phyloP scores from a whole-genome alignment of 53 echinoderm and acorn worm species.

The Holothuria leucospilota region DNA sequence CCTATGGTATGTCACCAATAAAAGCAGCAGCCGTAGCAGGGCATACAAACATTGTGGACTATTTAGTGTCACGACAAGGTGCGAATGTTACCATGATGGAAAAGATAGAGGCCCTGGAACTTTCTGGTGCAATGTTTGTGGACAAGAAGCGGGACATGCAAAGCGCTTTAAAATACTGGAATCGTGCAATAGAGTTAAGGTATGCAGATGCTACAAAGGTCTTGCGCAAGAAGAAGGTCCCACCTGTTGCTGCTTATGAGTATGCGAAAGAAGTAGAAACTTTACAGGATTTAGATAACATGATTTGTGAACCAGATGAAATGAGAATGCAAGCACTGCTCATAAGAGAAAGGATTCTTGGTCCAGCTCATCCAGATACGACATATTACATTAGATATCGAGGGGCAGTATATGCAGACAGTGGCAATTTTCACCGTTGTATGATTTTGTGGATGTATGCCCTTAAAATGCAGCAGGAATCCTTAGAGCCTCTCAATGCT shows the following conservation, averaged over 20 bases:
- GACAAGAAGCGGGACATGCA: conserved; percentile 98
- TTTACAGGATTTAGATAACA: conserved; percentile 78
- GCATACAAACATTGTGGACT: conserved; percentile 93
- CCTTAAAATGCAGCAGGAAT: conserved; percentile 93
- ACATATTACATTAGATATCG: conserved; percentile 97
- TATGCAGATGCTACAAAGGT: conserved; percentile 72
- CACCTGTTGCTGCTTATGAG: conserved; percentile 85
- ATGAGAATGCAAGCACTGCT: conserved; percentile 99
- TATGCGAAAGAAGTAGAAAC: conserved; percentile 77
- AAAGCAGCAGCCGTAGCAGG: conserved; percentile 99
- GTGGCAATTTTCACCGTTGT: conserved; percentile 95
- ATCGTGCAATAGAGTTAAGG: conserved; percentile 90
- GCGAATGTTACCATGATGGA: conserved; percentile 60
- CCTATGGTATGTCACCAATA: conserved; percentile 91
- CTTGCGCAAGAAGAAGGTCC: conserved; percentile 70
- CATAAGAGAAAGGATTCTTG: conserved; percentile 93
- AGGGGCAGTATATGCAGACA: conserved; percentile 97
- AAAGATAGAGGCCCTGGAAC: conserved; percentile 85
- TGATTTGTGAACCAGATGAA: conserved; percentile 94
- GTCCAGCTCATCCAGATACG: conserved; percentile 97
- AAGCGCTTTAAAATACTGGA: conserved; percentile 92
- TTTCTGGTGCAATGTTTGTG: conserved; percentile 91
- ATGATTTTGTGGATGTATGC: conserved; percentile 99
- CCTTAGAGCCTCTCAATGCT: conserved; percentile 93
- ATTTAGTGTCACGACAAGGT: conserved; percentile 68